phyloP scores from a whole-genome alignment of 1,140 invertebrate species.

The Drosophila triauraria region DNA sequence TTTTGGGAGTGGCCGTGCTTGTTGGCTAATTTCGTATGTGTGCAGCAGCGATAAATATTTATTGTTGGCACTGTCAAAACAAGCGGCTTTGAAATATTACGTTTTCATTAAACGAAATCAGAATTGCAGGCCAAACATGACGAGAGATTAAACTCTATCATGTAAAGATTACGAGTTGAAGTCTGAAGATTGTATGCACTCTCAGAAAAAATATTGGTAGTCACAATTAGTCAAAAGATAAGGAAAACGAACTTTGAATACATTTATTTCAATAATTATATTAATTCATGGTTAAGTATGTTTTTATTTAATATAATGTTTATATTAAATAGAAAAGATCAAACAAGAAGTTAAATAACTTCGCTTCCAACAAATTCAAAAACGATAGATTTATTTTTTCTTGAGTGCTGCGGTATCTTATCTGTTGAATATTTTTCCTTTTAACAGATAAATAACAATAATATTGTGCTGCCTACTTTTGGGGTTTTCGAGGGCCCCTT shows the following conservation, averaged over 20 bases:
- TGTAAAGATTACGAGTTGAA: slow-evolving; percentile 9
- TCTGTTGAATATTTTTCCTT: slow-evolving; percentile 9
- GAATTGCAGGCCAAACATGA: background rate
- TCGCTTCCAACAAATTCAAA: background rate
- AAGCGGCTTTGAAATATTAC: background rate
- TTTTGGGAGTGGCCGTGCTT: slow-evolving; percentile 5
- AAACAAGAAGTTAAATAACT: too few relatives aligned
- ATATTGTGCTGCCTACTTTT: slow-evolving; percentile 34
- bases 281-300: background rate
- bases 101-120: slow-evolving; percentile 10
- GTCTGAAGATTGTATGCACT: slow-evolving; percentile 1
- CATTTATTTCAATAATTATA: background rate
- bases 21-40: slow-evolving; percentile 1
- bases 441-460: slow-evolving; percentile 18
- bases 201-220: background rate
- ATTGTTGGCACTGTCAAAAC: slow-evolving; percentile 2
- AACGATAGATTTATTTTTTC: background rate
- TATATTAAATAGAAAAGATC: too few relatives aligned
- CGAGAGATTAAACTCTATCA: slow-evolving; percentile 8
- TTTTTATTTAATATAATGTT: background rate
- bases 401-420: slow-evolving; percentile 18
- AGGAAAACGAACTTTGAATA: too few relatives aligned
- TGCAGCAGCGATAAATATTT: slow-evolving; percentile 30
- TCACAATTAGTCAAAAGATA: background rate
- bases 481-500: slow-evolving; percentile 6